A percentile compares a stretch with the other conserved stretches of the same genome.
These are phyloP conservation scores for Esperia sulphurella DNA, from an alignment of 2,888 invertebrate species.

Conservation along the genomic window DNA sequence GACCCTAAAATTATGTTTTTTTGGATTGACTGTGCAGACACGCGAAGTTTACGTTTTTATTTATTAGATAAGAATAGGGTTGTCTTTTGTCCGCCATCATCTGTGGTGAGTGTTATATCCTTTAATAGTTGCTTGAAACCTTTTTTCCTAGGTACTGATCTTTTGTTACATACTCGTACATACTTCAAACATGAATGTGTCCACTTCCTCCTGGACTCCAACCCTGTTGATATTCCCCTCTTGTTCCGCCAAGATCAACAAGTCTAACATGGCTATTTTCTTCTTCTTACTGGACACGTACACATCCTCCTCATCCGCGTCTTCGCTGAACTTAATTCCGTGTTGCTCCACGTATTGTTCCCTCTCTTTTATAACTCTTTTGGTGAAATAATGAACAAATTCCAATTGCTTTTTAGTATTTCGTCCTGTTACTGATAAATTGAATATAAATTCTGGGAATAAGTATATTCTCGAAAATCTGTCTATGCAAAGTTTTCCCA, in stretches of 20 bases:
- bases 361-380: conserved; percentile 1
- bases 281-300: conserved; percentile 30
- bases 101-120: no score
- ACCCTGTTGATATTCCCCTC: conserved; percentile 57
- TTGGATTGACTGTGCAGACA: no score
- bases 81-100: no score
- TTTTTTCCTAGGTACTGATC: no score
- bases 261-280: conserved; percentile 70
- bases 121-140: no score
- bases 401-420: conserved; percentile 16
- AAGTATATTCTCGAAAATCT: not conserved
- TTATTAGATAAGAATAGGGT: no score
- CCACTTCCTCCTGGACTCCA: conserved; percentile 77
- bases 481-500: not conserved
- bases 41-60: no score
- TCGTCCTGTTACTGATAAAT: conserved; percentile 63
- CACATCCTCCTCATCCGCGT: conserved; percentile 12
- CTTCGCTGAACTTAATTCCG: not conserved
- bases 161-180: conserved; percentile 1
- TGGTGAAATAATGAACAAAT: conserved; percentile 11
- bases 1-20: no score
- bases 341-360: not conserved
- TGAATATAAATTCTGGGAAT: conserved; percentile 70
- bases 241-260: conserved; percentile 57
- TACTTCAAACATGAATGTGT: conserved; percentile 82